Conservation (phyloP, 2,797 vertebrate genomes). For the Scolopax bukidnonensis region DNA sequence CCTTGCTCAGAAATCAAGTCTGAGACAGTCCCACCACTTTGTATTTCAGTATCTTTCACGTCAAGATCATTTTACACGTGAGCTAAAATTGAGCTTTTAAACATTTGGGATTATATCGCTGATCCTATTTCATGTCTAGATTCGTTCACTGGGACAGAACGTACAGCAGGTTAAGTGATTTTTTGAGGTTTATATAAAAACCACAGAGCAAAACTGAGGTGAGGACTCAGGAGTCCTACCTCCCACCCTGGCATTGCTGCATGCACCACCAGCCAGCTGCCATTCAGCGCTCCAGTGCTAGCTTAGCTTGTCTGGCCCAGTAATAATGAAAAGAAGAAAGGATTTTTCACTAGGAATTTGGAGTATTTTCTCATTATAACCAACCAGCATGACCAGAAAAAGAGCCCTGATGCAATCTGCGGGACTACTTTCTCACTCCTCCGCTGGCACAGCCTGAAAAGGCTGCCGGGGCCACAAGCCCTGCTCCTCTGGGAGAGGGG, state of each 20-base stretch:
- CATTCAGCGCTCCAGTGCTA: background rate
- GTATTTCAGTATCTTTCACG: background rate
- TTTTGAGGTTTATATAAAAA: background rate
- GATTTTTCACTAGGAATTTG: constrained; percentile 50
- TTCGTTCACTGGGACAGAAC: background rate
- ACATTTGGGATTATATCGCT: background rate
- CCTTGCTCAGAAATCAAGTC: background rate
- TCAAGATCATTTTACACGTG: background rate
- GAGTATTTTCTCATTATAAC: constrained; percentile 63
- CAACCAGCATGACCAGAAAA: constrained; percentile 42
- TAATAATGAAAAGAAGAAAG: constrained; percentile 46
- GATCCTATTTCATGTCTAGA: constrained; percentile 4
- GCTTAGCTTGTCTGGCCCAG: constrained; percentile 23
- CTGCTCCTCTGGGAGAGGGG: background rate
- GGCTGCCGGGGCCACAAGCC: background rate
- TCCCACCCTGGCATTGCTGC: background rate
- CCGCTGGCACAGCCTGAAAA: background rate
- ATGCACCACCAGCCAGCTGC: background rate
- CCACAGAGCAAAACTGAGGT: background rate
- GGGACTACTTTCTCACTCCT: constrained; percentile 38
- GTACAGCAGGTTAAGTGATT: background rate
- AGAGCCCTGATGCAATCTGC: background rate
- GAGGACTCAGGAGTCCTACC: background rate
- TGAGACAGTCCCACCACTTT: background rate
- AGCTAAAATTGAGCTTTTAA: constrained; percentile 16